A percentile compares a stretch with the other conserved stretches of the same genome.
Conservation (phyloP, 2,888 invertebrate species). For the Unio delphinus region DNA sequence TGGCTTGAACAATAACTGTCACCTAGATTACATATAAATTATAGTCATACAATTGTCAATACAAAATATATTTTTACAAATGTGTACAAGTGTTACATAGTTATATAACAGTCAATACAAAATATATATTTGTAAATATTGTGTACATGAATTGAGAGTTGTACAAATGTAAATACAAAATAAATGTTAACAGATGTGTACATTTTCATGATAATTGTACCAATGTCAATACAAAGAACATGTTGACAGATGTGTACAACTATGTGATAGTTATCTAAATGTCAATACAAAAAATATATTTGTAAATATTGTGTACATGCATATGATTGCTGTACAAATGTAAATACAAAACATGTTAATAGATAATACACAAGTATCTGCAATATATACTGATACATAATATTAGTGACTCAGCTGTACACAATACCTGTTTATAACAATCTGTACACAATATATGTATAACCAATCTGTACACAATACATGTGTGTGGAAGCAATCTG, state of each 20-base stretch:
- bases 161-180: constrained; percentile 38
- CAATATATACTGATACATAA: too few relatives aligned
- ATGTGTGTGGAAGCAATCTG: too few relatives aligned
- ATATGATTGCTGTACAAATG: background rate
- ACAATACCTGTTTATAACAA: constrained; percentile 24
- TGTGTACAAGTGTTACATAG: constrained; percentile 9
- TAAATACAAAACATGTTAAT: too few relatives aligned
- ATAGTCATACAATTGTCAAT: background rate
- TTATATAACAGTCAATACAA: too few relatives aligned
- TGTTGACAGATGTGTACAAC: constrained; percentile 41
- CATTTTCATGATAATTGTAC: background rate
- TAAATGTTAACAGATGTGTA: constrained; percentile 52
- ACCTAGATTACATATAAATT: constrained; percentile 43
- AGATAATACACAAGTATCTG: too few relatives aligned
- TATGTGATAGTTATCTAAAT: background rate
- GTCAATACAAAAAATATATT: too few relatives aligned
- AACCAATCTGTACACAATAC: too few relatives aligned
- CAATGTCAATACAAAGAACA: constrained; percentile 47
- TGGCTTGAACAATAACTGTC: constrained; percentile 61
- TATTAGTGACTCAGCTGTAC: too few relatives aligned
- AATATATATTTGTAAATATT: constrained; percentile 39
- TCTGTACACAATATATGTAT: too few relatives aligned
- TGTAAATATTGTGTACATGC: too few relatives aligned
- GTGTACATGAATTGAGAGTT: too few relatives aligned
- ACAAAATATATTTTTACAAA: constrained; percentile 4